These are phyloP conservation scores for Diachasma alloeum DNA, from an alignment of 1,140 invertebrate genomes.

Conservation along the genomic window DNA sequence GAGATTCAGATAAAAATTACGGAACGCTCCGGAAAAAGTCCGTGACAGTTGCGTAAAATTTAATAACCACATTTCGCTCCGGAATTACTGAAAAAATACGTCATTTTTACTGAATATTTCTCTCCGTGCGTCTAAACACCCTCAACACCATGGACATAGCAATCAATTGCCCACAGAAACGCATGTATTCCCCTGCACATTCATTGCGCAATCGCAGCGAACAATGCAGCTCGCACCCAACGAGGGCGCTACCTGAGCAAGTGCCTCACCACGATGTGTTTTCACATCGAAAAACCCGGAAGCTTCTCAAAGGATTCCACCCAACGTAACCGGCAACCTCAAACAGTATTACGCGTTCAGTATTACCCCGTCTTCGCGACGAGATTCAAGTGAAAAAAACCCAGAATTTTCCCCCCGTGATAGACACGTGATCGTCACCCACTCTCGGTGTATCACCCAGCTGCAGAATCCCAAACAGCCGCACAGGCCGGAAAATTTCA, in stretches of 20 bases:
- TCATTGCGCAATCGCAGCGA: slow-evolving; percentile 23
- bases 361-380: neutral
- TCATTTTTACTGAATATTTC: no score
- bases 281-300: neutral
- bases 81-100: no score
- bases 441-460: neutral
- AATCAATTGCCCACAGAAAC: neutral
- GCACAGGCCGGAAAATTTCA: neutral
- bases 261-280: neutral
- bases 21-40: no score
- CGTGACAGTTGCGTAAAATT: no score
- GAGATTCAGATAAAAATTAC: no score
- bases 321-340: neutral
- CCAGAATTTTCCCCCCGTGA: neutral
- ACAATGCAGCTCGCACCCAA: no score
- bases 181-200: no score
- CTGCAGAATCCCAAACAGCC: neutral
- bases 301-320: neutral
- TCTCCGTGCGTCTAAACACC: no score
- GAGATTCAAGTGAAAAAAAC: neutral
- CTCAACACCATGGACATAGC: no score
- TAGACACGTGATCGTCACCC: neutral
- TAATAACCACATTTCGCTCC: no score
- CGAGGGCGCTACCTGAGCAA: slow-evolving; percentile 25
- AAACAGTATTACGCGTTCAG: neutral